phyloP scores from a whole-genome alignment of 2,113 vertebrate genomes.

The Nibea albiflora region DNA sequence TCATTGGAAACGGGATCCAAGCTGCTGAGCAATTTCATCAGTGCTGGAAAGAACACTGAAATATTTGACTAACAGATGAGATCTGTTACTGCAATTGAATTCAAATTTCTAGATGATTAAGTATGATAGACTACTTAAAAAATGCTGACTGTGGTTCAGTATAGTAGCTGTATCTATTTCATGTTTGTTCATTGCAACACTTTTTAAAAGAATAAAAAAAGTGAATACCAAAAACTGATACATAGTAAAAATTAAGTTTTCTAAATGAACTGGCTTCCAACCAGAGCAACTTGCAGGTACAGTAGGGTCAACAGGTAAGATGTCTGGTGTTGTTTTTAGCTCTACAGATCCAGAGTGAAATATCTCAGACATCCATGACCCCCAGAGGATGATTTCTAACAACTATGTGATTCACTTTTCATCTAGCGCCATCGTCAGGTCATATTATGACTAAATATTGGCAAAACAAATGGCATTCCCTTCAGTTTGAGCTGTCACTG shows the following conservation, averaged over 20 bases:
- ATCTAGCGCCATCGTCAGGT: background rate
- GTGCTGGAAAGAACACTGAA: constrained; percentile 18
- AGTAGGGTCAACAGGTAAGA: background rate
- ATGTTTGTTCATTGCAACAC: constrained; percentile 21
- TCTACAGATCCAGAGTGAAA: background rate
- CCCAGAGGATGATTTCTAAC: background rate
- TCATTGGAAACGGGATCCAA: constrained; percentile 40
- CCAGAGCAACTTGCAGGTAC: background rate
- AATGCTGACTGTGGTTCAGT: constrained; percentile 16
- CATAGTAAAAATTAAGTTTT: background rate
- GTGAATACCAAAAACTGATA: background rate
- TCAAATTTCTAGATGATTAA: constrained; percentile 34
- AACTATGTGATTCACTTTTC: background rate
- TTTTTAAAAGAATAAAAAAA: background rate
- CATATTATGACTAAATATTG: background rate
- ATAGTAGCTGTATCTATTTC: constrained; percentile 11
- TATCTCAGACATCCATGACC: background rate
- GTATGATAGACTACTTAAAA: constrained; percentile 2
- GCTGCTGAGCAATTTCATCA: constrained; percentile 60
- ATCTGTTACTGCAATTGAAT: constrained; percentile 40
- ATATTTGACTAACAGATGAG: constrained; percentile 53
- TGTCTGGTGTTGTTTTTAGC: background rate
- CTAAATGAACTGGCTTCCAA: background rate
- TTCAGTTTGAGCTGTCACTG: background rate
- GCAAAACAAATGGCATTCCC: no score